Base-by-base conservation (phyloP, 2,888 invertebrate genomes). In the Drosophila anomelani region DNA sequence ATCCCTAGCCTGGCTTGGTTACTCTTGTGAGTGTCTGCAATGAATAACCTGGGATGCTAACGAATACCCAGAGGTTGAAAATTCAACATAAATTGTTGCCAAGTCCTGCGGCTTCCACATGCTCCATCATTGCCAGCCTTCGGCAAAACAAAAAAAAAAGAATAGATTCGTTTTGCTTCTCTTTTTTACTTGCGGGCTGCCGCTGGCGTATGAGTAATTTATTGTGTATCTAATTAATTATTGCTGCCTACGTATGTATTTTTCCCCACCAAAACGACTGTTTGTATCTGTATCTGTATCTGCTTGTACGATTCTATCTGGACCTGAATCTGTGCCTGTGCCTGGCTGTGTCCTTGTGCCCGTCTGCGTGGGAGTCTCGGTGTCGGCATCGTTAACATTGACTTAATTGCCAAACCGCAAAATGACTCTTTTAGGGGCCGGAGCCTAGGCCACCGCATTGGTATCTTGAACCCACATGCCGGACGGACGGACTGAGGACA, bases 151-250 rank as follows among this genome's bases (percentile, higher is more conserved):
- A 67, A 70, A 56, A 47, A 47, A 32, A 9, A 32, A 43, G 57
- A 56, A 49, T 26, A 9, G 29, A 71, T 36, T 49, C 59, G 71
- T 41, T 58, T 58, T 54, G 32, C 68, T n/a, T 63, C n/a, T 66
- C 32, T 34, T 51, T 20, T 59, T 54, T 38, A 36, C 44, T 44
- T 73, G 61, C 54, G 62, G 73, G 56, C 43, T 84, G 81, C 51
- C 77, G 46, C 54, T 84, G 84, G 85, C 85, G 58, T 76, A 60
- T 81, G 78, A 81, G 85, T 87, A 81, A 85, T 85, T 89, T 85
- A 85, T 89, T 76, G 75, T 74, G 73, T 79, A 74, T 86, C 75
- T 88, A 85, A 85, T 85, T 85, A 85, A 86, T 88, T 88, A 88
- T 74, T 79, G 82, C 85, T 79, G 79, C 73, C 84, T 76, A 41